phyloP scores from a whole-genome alignment of 92 coral and sea anemone species.

The Ricordea florida region DNA sequence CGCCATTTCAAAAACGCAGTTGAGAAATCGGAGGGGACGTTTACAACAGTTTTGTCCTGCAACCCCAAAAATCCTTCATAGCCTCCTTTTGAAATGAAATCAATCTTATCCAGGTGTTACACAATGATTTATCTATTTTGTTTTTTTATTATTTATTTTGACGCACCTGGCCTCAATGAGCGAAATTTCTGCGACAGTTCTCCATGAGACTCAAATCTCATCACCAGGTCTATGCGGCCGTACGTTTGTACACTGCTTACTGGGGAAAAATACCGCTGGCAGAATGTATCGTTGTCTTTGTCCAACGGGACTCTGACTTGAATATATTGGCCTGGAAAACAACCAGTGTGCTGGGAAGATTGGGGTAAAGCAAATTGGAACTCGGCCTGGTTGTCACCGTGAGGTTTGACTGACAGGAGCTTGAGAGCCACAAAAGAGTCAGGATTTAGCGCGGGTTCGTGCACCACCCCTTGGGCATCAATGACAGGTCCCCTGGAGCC shows the following conservation, averaged over 20 bases:
- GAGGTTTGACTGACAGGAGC: constrained; percentile 24
- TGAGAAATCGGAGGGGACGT: too few species aligned
- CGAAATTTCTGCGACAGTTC: constrained; percentile 22
- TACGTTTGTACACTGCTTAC: constrained; percentile 20
- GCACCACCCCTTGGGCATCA: constrained; percentile 6
- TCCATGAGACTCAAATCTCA: constrained; percentile 45
- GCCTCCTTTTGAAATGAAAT: too few species aligned
- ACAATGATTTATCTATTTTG: too few species aligned
- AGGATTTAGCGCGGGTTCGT: constrained; percentile 39
- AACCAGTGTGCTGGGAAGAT: constrained; percentile 45
- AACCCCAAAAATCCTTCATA: too few species aligned
- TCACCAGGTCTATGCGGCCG: constrained; percentile 37
- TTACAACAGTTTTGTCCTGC: too few species aligned
- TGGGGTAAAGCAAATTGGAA: constrained; percentile 48
- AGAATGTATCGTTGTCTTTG: neutral
- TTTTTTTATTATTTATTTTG: neutral
- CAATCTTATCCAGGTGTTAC: too few species aligned
- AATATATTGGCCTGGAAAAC: constrained; percentile 49
- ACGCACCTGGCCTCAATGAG: constrained; percentile 11
- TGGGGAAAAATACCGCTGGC: constrained; percentile 52
- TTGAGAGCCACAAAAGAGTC: constrained; percentile 9
- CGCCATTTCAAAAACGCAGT: too few species aligned
- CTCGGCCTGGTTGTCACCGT: constrained; percentile 41
- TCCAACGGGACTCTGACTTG: constrained; percentile 16
- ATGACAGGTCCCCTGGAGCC: constrained; percentile 25